phyloP scores from a whole-genome alignment of 1,140 invertebrate genomes.

The Brachionus plicatilis region DNA sequence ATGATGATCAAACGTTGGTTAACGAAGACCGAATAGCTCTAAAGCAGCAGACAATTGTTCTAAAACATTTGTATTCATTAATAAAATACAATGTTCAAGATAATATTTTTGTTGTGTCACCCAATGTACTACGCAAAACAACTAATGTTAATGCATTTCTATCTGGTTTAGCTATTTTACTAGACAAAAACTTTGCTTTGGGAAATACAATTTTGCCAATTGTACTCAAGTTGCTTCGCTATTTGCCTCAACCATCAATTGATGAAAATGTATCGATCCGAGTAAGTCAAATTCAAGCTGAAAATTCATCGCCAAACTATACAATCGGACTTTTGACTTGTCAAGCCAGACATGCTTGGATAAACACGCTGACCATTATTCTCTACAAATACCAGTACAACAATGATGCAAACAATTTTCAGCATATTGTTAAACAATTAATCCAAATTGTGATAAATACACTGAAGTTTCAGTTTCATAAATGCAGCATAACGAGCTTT shows the following conservation, averaged over 20 bases:
- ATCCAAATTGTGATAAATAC: slow-evolving; percentile 89
- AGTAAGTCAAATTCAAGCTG: slow-evolving; percentile 60
- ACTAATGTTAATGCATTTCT: slow-evolving; percentile 90
- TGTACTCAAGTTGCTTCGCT: slow-evolving; percentile 76
- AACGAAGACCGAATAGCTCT: slow-evolving; percentile 44
- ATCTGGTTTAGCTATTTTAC: slow-evolving; percentile 72
- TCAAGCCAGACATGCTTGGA: slow-evolving; percentile 78
- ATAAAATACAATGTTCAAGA: slow-evolving; percentile 88
- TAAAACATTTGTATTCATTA: slow-evolving; percentile 84
- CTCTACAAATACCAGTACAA: slow-evolving; percentile 96
- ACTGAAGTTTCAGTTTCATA: slow-evolving; percentile 73
- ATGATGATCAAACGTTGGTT: slow-evolving; percentile 44
- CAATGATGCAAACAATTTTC: slow-evolving; percentile 59
- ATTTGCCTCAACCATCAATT: slow-evolving; percentile 68
- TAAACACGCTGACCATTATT: slow-evolving; percentile 83
- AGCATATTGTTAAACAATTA: slow-evolving; percentile 70
- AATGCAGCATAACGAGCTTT: slow-evolving; percentile 58
- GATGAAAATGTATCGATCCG: slow-evolving; percentile 20
- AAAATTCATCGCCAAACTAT: slow-evolving; percentile 63
- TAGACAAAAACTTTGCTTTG: slow-evolving; percentile 88
- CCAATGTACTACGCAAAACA: slow-evolving; percentile 70
- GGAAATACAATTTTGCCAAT: slow-evolving; percentile 77
- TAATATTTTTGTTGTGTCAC: slow-evolving; percentile 79
- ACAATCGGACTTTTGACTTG: slow-evolving; percentile 81
- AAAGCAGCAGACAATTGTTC: slow-evolving; percentile 65